Evolutionary conservation across 2,113 vertebrate genomes (phyloP).

Genomic region (Passer domesticus): DNA sequence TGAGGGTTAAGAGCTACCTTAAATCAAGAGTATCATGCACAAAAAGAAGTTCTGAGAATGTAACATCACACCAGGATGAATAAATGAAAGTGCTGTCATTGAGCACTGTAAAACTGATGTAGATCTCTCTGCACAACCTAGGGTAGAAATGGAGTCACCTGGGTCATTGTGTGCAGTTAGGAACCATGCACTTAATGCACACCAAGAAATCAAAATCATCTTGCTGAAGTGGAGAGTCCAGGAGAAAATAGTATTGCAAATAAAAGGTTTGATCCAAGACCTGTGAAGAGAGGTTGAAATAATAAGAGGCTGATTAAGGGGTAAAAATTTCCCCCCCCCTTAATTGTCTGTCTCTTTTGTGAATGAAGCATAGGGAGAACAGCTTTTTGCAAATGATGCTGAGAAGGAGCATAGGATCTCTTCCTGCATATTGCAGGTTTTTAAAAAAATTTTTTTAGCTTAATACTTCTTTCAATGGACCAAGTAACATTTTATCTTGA

Average conservation of each 20-base stretch:
- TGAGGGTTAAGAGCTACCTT: not conserved
- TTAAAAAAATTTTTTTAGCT: not conserved
- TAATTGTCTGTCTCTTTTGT: not conserved
- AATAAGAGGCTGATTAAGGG: not conserved
- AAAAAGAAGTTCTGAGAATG: not conserved
- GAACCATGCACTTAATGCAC: not conserved
- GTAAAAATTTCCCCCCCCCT: not conserved
- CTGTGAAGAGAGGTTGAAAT: not conserved
- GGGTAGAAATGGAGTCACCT: not conserved
- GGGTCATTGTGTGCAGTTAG: not conserved
- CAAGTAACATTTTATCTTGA: not conserved
- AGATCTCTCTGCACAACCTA: not conserved
- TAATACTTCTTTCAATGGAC: not conserved
- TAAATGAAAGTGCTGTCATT: not conserved
- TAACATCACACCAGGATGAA: not conserved
- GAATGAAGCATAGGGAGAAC: not conserved
- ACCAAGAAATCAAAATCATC: not conserved
- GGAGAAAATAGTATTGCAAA: not conserved
- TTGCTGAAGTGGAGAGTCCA: not conserved
- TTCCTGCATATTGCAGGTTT: not conserved
- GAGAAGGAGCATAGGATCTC: not conserved
- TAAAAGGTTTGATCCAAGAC: not conserved
- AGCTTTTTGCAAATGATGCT: not conserved
- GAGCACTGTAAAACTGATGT: not conserved
- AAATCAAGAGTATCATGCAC: not conserved